phyloP scores from a whole-genome alignment of 2,888 invertebrate genomes.

The Tachystola acroxantha region DNA sequence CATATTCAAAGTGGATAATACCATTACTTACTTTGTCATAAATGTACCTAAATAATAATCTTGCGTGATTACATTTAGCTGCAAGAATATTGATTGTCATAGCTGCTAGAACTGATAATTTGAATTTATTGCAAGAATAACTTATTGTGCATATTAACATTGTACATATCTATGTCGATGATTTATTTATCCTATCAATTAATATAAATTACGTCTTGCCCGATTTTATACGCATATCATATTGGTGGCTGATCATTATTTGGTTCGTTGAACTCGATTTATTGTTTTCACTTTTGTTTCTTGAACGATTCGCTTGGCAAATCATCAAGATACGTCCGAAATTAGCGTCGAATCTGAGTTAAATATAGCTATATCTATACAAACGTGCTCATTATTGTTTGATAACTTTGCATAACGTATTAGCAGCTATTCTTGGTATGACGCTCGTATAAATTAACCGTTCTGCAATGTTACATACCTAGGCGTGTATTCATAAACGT shows the following conservation, averaged over 20 bases:
- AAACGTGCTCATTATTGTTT: slow-evolving; percentile 8
- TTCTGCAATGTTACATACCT: too few relatives aligned
- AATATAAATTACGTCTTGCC: slow-evolving; percentile 8
- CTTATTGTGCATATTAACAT: slow-evolving; percentile 21
- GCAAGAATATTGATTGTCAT: slow-evolving; percentile 22
- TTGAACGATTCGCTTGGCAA: slow-evolving; percentile 37
- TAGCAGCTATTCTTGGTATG: too few relatives aligned
- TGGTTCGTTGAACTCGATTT: slow-evolving; percentile 39
- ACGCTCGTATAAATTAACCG: too few relatives aligned
- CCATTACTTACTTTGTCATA: too few relatives aligned
- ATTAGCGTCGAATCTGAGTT: slow-evolving; percentile 29
- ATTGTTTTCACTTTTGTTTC: slow-evolving; percentile 24
- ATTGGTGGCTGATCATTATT: slow-evolving; percentile 19
- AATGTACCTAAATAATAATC: too few relatives aligned
- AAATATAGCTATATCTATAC: slow-evolving; percentile 13
- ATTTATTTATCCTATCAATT: slow-evolving; percentile 20
- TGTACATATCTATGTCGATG: slow-evolving; percentile 27
- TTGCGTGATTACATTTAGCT: neutral
- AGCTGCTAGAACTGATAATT: slow-evolving; percentile 6
- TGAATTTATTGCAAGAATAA: slow-evolving; percentile 34
- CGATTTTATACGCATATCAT: slow-evolving; percentile 2
- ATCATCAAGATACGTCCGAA: slow-evolving; percentile 34
- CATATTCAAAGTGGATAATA: too few relatives aligned
- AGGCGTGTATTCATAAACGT: too few relatives aligned
- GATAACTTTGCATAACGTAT: slow-evolving; percentile 2